Evolutionary conservation across 2,888 invertebrate species (phyloP).

Genomic region (Heliconius ethilla): DNA sequence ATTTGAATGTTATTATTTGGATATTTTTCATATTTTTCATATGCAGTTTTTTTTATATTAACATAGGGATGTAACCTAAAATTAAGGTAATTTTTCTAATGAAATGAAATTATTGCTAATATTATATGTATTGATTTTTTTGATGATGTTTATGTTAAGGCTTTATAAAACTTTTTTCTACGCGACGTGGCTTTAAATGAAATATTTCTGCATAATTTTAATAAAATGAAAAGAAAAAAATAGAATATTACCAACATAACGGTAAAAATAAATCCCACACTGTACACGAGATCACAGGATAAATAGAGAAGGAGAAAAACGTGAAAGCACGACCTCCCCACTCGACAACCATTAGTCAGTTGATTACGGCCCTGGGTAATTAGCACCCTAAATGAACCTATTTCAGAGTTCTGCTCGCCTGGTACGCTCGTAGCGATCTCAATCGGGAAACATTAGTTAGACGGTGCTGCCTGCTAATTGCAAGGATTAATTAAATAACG

Average conservation of each 20-base stretch:
- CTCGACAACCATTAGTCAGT: conserved; percentile 66
- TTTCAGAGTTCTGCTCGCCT: conserved; percentile 64
- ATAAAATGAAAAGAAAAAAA: background rate
- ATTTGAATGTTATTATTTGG: background rate
- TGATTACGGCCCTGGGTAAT: conserved; percentile 72
- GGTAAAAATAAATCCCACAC: conserved; percentile 3
- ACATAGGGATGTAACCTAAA: too few species aligned
- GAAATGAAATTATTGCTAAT: too few species aligned
- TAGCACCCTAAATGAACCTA: conserved; percentile 76
- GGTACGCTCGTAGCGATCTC: conserved; percentile 58
- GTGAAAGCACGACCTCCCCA: conserved; percentile 51
- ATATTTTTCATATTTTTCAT: background rate
- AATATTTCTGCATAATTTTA: background rate
- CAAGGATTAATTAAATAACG: conserved; percentile 41
- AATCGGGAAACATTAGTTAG: conserved; percentile 55
- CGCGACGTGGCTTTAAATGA: background rate
- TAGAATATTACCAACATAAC: background rate
- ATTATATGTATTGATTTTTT: too few species aligned
- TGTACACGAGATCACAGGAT: conserved; percentile 27
- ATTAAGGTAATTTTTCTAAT: too few species aligned
- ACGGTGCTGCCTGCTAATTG: conserved; percentile 34
- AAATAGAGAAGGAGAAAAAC: conserved; percentile 49
- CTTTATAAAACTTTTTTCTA: background rate
- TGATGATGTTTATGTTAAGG: background rate
- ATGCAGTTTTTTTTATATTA: background rate